Evolutionary conservation across 2,797 vertebrate species (phyloP), one percentile per base, ranked within the genome.

Genomic region (Glyptemys insculpta): DNA sequence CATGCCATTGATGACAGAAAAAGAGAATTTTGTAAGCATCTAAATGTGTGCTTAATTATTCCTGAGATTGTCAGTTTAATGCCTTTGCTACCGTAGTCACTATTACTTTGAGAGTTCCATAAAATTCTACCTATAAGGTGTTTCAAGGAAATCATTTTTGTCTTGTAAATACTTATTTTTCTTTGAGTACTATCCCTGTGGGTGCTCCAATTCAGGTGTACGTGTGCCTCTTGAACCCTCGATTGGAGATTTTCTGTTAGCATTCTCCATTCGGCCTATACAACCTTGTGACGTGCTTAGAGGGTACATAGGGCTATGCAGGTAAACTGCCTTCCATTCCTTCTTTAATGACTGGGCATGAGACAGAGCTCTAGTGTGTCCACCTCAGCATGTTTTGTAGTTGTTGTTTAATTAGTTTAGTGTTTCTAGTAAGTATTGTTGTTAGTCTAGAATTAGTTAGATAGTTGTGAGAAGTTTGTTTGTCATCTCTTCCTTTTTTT

Each of bases 11-110:
- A 18, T 91, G 41, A 2, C 4, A 8, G 31, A 11, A 62, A 41
- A 87, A 76, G 12, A 12, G 1, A 6, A 49, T 87, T 85, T 8
- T 9, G 21, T 72, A 82, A 72, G n/a, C 68, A 54, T 8, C 14
- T 1, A 62, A 85, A 19, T 29, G 2, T 37, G 0, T 59, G 12
- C 25, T 11, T 54, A 2, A 2, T 21, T 76, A 29, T 29, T 29
- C 25, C 12, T 76, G 74, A 47, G 8, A 44, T 76, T 47, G 65
- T 37, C 62, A 19, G 62, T 65, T 16, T 65, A 65, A 34, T n/a
- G 34, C 31, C 18, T n/a, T 68, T 68, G 18, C 34, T 19, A 27
- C 6, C 11, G 7, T 6, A 12, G 41, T 76, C 37, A 44, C 72
- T 76, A 41, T 44, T 76, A 44, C 23, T 44, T 27, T 23, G 72